phyloP scores from a whole-genome alignment of 2,113 vertebrate species.

The Smithornis capensis region DNA sequence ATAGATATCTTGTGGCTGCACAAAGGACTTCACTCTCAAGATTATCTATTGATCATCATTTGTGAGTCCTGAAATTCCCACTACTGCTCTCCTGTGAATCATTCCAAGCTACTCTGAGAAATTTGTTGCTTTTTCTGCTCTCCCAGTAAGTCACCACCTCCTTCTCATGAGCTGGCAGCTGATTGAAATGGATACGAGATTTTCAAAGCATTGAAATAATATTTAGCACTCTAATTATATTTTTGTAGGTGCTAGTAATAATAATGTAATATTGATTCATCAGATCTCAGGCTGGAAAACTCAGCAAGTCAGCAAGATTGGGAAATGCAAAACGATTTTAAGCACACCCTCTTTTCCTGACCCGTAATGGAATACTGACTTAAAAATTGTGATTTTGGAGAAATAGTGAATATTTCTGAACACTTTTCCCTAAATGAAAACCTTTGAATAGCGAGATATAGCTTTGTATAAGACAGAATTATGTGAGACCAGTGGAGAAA shows the following conservation, averaged over 20 bases:
- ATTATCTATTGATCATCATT: neutral
- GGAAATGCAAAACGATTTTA: neutral
- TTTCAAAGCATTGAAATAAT: conserved; percentile 38
- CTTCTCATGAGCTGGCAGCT: conserved; percentile 3
- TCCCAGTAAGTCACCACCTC: neutral
- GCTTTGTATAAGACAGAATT: neutral
- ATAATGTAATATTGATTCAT: conserved; percentile 49
- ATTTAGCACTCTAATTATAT: conserved; percentile 48
- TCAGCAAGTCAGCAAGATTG: conserved; percentile 11
- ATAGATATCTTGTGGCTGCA: neutral
- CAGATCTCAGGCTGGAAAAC: neutral
- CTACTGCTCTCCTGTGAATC: neutral
- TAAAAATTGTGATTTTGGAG: neutral
- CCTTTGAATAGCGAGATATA: neutral
- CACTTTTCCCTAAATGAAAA: neutral
- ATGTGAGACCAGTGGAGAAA: neutral
- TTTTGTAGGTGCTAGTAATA: conserved; percentile 50
- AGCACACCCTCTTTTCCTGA: neutral
- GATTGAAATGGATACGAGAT: conserved; percentile 24
- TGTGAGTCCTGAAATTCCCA: neutral
- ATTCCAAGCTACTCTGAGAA: neutral
- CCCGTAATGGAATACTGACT: neutral
- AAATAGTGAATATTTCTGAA: neutral
- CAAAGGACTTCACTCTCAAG: neutral
- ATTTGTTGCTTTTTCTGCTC: neutral